Evolutionary conservation across 2,113 vertebrate species (phyloP), one percentile per base, ranked within the genome.

Genomic region (Syngnathus scovelli): DNA sequence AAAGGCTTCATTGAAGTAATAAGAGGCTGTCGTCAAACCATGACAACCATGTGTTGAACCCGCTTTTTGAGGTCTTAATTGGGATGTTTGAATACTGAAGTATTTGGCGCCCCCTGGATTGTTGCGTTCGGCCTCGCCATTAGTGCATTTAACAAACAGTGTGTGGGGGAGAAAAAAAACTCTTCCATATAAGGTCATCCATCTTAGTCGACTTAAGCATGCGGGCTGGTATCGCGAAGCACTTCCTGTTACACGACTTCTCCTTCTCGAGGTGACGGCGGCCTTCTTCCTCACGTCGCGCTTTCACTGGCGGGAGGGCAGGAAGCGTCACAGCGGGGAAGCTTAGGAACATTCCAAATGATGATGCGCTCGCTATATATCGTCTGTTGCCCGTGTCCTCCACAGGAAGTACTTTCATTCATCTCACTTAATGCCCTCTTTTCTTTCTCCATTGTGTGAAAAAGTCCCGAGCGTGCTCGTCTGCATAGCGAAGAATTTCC

Each of bases 201-300:
- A 49, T 76, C 75, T 70, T 70, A 37, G 64, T 61, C 65, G 58
- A 21, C 59, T 67, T 81, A 70, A 37, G 69, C 70, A 70, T 74
- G 71, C 69, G 77, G 78, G 55, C 61, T 39, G 64, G 68, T 58
- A 72, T 80, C 79, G 59, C 78, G 78, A 83, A 70, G 66, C 66
- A n/a, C 76, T 87, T 87, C 81, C 88, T 85, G 74, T 78, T 83
- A 83, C 84, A 78, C 62, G 71, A 84, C 64, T 68, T 78, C 74
- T 76, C 49, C 75, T 71, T 82, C 69, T 82, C 70, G 71, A 68
- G 59, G 46, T 51, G 56, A 83, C 76, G 77, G 72, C 74, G 81
- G 19, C 56, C 67, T 43, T 51, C 61, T 67, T 76, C 65, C 68
- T 81, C 62, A 49, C 51, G 74, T 71, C 67, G 33, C 70, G 64